Evolutionary conservation across 1,140 invertebrate species (phyloP).

Genomic region (Drosophila pallidifrons): DNA sequence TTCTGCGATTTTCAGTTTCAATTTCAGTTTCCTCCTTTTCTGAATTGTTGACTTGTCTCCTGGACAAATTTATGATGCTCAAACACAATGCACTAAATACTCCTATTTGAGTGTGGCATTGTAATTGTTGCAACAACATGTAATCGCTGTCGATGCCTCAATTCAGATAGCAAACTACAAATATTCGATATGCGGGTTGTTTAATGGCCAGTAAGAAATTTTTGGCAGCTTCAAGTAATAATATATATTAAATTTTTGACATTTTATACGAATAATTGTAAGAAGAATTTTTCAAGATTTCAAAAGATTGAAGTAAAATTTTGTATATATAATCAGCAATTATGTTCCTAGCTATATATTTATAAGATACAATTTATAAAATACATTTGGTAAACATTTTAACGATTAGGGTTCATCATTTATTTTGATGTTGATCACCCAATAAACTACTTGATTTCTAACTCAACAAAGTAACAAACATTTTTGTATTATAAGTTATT

Average conservation of each 20-base stretch:
- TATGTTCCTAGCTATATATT: too few relatives aligned
- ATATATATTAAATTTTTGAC: neutral
- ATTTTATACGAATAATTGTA: neutral
- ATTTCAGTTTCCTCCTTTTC: neutral
- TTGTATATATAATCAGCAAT: too few relatives aligned
- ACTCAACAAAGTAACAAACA: too few relatives aligned
- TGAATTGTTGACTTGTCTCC: neutral
- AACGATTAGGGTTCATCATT: too few relatives aligned
- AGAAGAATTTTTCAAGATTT: too few relatives aligned
- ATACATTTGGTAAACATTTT: too few relatives aligned
- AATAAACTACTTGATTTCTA: too few relatives aligned
- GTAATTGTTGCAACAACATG: constrained; percentile 6
- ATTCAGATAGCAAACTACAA: neutral
- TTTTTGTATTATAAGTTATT: too few relatives aligned
- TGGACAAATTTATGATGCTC: constrained; percentile 7
- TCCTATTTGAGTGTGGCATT: constrained; percentile 7
- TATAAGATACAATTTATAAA: too few relatives aligned
- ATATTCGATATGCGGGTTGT: neutral
- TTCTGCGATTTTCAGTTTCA: constrained; percentile 6
- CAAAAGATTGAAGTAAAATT: too few relatives aligned
- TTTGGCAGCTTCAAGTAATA: neutral
- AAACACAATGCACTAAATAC: constrained; percentile 9
- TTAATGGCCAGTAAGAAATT: neutral
- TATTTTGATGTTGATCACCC: too few relatives aligned
- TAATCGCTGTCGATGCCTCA: neutral